A percentile compares a stretch with the other conserved stretches of the same genome.
These are phyloP conservation scores for Tiliacea citrago DNA, from an alignment of 2,888 invertebrate species.

Conservation along the genomic window DNA sequence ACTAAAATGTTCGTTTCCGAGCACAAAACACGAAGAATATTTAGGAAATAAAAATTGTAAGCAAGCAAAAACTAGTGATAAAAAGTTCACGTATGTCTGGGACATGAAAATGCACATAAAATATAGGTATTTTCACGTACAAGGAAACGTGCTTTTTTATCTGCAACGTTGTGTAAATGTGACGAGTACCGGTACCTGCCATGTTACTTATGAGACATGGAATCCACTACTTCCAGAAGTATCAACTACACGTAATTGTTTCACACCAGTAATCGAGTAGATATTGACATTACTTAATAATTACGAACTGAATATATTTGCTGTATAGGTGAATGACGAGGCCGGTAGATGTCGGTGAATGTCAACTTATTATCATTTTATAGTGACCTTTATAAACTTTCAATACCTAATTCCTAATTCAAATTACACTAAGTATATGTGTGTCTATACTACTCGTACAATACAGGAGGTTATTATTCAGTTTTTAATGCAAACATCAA, in stretches of 20 bases:
- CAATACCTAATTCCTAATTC: neutral
- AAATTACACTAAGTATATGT: neutral
- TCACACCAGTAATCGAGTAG: slow-evolving; percentile 4
- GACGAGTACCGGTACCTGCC: slow-evolving; percentile 20
- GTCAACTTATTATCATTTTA: neutral
- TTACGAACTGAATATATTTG: neutral
- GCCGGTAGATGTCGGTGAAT: too few relatives aligned
- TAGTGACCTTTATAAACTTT: neutral
- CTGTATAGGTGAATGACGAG: neutral
- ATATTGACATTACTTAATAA: slow-evolving; percentile 11
- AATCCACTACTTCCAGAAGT: slow-evolving; percentile 10
- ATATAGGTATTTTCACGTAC: slow-evolving; percentile 51
- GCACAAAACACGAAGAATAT: slow-evolving; percentile 2
- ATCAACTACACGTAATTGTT: neutral
- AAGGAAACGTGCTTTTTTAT: slow-evolving; percentile 60
- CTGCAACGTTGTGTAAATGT: slow-evolving; percentile 37
- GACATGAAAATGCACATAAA: slow-evolving; percentile 57
- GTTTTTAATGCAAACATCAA: neutral
- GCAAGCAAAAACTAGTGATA: slow-evolving; percentile 31
- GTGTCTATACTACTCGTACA: neutral
- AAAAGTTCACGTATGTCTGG: slow-evolving; percentile 27
- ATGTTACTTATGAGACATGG: slow-evolving; percentile 10
- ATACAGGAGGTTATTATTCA: neutral
- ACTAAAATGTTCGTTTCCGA: neutral
- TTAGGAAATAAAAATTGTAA: slow-evolving; percentile 15